phyloP scores from a whole-genome alignment of 2,797 vertebrate genomes.

The Phalanger gymnotis region DNA sequence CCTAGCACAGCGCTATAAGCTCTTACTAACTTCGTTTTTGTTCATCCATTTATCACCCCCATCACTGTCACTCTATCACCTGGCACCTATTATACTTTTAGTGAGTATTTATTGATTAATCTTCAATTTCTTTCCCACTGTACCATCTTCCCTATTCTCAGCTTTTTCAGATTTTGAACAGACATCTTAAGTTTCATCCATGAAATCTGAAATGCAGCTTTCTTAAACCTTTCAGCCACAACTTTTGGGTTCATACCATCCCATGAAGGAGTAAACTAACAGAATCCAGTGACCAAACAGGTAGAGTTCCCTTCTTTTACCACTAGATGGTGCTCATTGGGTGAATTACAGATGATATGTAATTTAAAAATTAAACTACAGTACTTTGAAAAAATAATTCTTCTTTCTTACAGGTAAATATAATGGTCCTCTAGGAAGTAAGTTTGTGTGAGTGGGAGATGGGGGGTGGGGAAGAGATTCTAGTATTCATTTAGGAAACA shows the following conservation, averaged over 20 bases:
- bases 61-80: background rate
- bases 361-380: background rate
- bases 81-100: background rate
- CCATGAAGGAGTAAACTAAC: background rate
- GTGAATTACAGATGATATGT: constrained; percentile 2
- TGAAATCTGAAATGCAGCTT: background rate
- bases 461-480: background rate
- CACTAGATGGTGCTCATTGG: background rate
- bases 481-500: background rate
- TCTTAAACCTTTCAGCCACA: background rate
- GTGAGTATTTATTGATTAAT: background rate
- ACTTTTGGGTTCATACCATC: background rate
- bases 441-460: background rate
- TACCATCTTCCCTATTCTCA: background rate
- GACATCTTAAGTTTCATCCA: background rate
- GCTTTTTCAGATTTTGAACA: background rate
- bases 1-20: background rate
- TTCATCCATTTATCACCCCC: background rate
- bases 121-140: background rate
- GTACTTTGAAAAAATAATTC: background rate
- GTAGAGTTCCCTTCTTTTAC: background rate
- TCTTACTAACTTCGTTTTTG: background rate
- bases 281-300: background rate
- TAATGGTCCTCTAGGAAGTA: background rate
- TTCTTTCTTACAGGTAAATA: background rate